Base-by-base conservation (phyloP, 2,797 vertebrate species). In the Phalanger gymnotis region DNA sequence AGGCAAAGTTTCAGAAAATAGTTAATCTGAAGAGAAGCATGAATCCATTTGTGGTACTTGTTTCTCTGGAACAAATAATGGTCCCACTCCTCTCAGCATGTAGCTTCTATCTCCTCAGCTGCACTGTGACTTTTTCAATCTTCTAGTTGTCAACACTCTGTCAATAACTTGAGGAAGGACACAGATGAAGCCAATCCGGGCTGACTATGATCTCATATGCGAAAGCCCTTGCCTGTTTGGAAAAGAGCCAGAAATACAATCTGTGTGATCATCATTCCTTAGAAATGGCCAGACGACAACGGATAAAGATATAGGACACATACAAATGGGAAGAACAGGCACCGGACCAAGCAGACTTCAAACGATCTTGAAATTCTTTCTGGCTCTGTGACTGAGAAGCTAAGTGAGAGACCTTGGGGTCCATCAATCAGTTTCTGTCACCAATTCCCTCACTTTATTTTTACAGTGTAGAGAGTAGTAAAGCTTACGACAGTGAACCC, bases 101-200 rank as follows among this genome's bases (percentile, higher is more conserved):
- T 22, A 66, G 11, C 14, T 91, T 91, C 40, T 34, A 92, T 89
- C 93, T 89, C 94, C 92, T 92, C 27, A 19, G 57, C 93, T 90
- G 93, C 81, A 91, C 25, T 16, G 90, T 90, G 92, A 53, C 16
- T 54, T 92, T 57, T 96, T 90, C 34, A 92, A 95, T 94, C 94
- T 96, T 90, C 53, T 34, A 13, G 53, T 14, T 53, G 90, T 94
- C 93, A 94, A 93, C 58, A 51, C 61, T 93, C 93, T 73, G 91
- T 96, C 96, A 93, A 34, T 54, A 91, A 91, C 92, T 90, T 93
- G 30, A 92, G 58, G 54, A 53, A 93, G 30, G 54, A 55, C 9
- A 52, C 5, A 22, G 51, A 93, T 54, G 81, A 95, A 87, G 73
- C 27, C 92, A 95, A 95, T 94, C 30, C 61, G 95, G 93, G 52